Evolutionary conservation across 2,113 vertebrate genomes (phyloP).

Genomic region (Cathartes aura): DNA sequence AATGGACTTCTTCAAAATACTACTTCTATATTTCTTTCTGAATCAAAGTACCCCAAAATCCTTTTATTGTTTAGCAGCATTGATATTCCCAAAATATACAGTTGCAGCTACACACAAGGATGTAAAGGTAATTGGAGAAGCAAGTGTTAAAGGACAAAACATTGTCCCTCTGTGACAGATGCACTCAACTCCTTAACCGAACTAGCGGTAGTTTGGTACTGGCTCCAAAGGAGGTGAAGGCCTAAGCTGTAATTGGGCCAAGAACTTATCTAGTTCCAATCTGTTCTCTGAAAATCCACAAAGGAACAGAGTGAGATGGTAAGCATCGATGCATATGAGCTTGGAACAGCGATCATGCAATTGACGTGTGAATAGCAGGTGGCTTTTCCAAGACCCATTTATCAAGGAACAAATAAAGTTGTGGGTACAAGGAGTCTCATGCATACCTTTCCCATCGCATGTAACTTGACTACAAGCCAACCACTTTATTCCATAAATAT

Average conservation of each 20-base stretch:
- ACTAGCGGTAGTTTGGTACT: background rate
- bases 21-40: background rate
- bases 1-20: background rate
- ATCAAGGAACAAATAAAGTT: background rate
- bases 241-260: accelerated
- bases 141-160: background rate
- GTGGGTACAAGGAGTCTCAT: background rate
- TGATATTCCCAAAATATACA: background rate
- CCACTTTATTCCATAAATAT: background rate
- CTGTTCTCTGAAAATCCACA: background rate
- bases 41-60: background rate
- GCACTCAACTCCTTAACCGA: background rate
- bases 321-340: background rate
- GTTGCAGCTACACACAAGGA: background rate
- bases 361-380: background rate
- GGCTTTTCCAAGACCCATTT: background rate
- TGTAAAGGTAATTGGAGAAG: background rate
- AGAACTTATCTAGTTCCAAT: background rate
- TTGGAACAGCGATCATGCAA: background rate
- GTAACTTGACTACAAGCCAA: background rate
- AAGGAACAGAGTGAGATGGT: background rate
- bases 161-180: background rate
- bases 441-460: background rate
- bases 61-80: background rate
- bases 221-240: background rate